Evolutionary conservation across 2,113 vertebrate species (phyloP).

Genomic region (Hypomesus transpacificus): DNA sequence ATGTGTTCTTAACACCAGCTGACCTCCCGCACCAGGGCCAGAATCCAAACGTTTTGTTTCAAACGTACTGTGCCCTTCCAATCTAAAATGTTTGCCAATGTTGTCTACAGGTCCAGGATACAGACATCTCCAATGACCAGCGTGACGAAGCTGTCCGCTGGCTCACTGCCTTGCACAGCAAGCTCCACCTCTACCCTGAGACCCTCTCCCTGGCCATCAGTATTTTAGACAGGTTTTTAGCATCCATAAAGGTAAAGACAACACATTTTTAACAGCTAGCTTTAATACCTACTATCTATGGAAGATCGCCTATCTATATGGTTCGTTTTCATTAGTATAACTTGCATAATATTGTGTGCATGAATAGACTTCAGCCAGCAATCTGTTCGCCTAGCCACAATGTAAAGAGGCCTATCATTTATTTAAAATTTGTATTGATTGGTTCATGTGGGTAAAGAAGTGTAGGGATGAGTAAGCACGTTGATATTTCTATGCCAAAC

Average conservation of each 20-base stretch:
- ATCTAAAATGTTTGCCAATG: conserved; percentile 21
- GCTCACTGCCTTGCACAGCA: conserved; percentile 86
- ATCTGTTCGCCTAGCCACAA: no score
- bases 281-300: not conserved
- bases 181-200: conserved; percentile 93
- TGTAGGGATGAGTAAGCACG: no score
- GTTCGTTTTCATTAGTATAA: no score
- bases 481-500: no score
- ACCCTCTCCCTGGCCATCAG: conserved; percentile 90
- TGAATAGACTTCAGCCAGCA: no score
- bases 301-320: no score
- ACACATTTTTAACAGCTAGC: not conserved
- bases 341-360: no score
- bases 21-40: no score
- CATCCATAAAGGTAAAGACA: conserved; percentile 86
- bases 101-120: conserved; percentile 73
- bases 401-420: no score
- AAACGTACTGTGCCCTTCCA: not conserved
- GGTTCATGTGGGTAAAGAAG: no score
- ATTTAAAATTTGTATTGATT: no score
- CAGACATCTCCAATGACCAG: conserved; percentile 91
- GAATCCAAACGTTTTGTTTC: not conserved
- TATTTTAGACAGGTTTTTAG: conserved; percentile 94
- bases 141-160: conserved; percentile 94
- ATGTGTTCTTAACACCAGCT: no score